Conservation (phyloP, 2,113 vertebrate genomes). For the Channa maculata region DNA sequence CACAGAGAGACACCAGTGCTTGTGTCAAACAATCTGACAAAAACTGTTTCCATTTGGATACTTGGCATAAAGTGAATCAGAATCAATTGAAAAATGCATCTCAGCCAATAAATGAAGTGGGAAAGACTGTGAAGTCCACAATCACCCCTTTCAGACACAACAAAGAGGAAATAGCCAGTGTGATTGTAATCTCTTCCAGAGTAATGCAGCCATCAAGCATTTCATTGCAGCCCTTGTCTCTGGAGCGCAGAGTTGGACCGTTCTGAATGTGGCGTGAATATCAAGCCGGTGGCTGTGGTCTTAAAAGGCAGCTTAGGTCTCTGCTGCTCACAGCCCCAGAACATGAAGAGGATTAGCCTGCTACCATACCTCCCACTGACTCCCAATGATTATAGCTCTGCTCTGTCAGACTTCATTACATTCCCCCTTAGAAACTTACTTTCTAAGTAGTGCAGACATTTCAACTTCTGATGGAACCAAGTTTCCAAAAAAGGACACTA, state of each 20-base stretch:
- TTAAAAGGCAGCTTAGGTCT: constrained; percentile 78
- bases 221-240: constrained; percentile 63
- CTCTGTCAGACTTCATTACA: constrained; percentile 80
- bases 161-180: constrained; percentile 53
- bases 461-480: constrained; percentile 63
- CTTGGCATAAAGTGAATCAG: constrained; percentile 27
- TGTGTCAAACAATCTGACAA: constrained; percentile 35
- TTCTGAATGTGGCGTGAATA: constrained; percentile 70
- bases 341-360: constrained; percentile 79
- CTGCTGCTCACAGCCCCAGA: constrained; percentile 77
- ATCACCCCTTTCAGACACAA: constrained; percentile 54
- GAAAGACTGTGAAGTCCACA: constrained; percentile 41
- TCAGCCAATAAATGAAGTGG: constrained; percentile 12
- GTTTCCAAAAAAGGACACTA: constrained; percentile 37
- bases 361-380: constrained; percentile 76
- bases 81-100: constrained; percentile 29
- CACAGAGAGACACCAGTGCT: background rate
- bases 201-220: constrained; percentile 62
- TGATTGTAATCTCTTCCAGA: constrained; percentile 69
- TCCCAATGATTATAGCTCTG: constrained; percentile 74
- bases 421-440: constrained; percentile 70
- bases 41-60: constrained; percentile 25
- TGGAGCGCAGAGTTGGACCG: constrained; percentile 43
- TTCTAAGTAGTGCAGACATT: constrained; percentile 71
- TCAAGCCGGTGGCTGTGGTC: constrained; percentile 69